Evolutionary conservation across 2,113 vertebrate species (phyloP).

Genomic region (Psilopsiagon aymara): DNA sequence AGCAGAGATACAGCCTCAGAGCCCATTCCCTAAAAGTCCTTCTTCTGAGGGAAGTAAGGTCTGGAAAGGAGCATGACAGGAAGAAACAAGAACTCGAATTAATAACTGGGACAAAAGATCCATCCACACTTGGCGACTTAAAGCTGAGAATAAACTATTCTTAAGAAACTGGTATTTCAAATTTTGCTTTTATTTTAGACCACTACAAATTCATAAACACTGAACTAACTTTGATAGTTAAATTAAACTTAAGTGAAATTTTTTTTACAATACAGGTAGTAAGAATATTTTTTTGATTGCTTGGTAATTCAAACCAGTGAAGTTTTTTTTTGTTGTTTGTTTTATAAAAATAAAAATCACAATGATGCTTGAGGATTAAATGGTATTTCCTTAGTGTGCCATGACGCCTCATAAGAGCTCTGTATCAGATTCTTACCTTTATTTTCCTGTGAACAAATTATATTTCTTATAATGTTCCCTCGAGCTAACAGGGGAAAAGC

Average conservation of each 20-base stretch:
- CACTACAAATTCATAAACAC: background rate
- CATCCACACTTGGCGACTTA: background rate
- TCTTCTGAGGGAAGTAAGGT: background rate
- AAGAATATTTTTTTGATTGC: background rate
- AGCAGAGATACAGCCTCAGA: background rate
- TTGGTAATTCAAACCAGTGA: background rate
- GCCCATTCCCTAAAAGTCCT: background rate
- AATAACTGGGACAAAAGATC: background rate
- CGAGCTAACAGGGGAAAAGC: background rate
- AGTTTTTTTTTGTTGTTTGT: background rate
- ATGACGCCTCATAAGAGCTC: background rate
- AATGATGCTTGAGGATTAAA: background rate
- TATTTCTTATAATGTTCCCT: background rate
- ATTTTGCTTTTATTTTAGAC: background rate
- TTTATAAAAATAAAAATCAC: background rate
- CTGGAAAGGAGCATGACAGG: background rate
- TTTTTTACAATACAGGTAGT: background rate
- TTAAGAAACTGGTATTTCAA: background rate
- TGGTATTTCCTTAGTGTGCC: background rate
- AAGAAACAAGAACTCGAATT: fast-evolving
- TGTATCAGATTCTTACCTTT: background rate
- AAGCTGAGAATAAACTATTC: background rate
- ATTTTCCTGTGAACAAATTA: background rate
- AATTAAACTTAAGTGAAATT: background rate
- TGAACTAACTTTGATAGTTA: background rate